Evolutionary conservation across 2,113 vertebrate species (phyloP).

Genomic region (Benitochromis conjunctus): DNA sequence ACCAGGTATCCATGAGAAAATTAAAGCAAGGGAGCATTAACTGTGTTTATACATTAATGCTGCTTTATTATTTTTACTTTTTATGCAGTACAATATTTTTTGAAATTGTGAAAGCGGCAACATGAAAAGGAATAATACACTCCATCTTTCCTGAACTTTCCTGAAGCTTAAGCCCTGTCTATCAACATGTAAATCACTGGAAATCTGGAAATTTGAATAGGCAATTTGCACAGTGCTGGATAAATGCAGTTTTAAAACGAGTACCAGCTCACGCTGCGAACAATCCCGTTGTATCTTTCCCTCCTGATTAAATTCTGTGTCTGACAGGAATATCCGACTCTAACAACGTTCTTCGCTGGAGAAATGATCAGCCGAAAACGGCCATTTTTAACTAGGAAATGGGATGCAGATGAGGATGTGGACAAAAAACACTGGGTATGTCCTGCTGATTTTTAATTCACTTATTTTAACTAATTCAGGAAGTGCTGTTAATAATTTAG

Average conservation of each 20-base stretch:
- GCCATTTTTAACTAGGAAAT: constrained; percentile 95
- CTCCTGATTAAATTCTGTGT: neutral
- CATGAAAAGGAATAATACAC: neutral
- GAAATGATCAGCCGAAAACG: constrained; percentile 97
- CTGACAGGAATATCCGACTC: constrained; percentile 91
- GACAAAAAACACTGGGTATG: constrained; percentile 97
- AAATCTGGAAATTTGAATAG: neutral
- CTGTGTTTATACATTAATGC: neutral
- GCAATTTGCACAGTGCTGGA: neutral
- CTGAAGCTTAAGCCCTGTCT: neutral
- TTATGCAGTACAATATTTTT: neutral
- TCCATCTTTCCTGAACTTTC: neutral
- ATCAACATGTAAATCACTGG: neutral
- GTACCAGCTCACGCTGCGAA: neutral
- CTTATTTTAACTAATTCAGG: neutral
- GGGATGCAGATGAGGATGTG: constrained; percentile 98
- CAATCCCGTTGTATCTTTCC: neutral
- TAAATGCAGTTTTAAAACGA: neutral
- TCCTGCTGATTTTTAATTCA: neutral
- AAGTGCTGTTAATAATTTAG: neutral
- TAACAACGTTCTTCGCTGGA: constrained; percentile 97
- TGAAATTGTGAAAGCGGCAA: neutral
- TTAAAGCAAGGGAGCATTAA: neutral
- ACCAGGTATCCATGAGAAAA: neutral
- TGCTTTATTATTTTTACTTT: neutral